Base-by-base conservation (phyloP, 2,797 vertebrate species). In the Crypturellus tataupa region DNA sequence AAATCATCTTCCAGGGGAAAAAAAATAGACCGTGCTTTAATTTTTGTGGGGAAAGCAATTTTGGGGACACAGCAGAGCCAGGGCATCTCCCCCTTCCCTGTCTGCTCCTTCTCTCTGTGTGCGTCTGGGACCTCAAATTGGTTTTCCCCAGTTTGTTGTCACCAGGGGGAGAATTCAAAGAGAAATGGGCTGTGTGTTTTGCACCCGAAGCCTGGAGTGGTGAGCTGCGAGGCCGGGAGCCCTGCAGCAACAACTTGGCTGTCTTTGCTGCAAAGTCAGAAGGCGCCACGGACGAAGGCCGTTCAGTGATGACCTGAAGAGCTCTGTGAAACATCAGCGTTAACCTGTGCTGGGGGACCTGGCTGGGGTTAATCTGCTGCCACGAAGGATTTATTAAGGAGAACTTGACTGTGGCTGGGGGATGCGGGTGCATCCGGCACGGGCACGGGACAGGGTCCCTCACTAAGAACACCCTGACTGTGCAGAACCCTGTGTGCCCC, bases 361-460 rank as follows among this genome's bases (percentile, higher is more conserved):
- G 1, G 65, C 79, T 60, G 69, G 35, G 73, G 63, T 80, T 88
- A 94, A 80, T 78, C 93, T 92, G 35, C 24, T 87, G 89, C 90
- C 86, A 35, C 86, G 56, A 27, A 76, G 78, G 94, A 71, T 96
- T 92, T 95, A 94, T 94, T 69, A 90, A 87, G 67, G n/a, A 4
- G 49, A 87, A 90, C 70, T 72, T 20, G 20, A 40, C 91, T 8
- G 4, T 76, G 88, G 73, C 64, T 44, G 37, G 93, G 95, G 87
- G 70, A 1, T 15, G 64, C 8, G 72, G 12, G 67, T 17, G 2
- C 56, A 25, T 24, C 78, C 51, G 51, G 60, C 16, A 56, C 88
- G 42, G 10, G 73, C 49, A 62, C 83, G 51, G 75, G 42, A 65
- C 62, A 27, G 7, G 24, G 14, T 27, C 14, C 31, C 31, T 29